Percentiles rank a stretch among this genome's conserved stretches.
phyloP scores from a whole-genome alignment of 2,888 invertebrate genomes.

The Acleris cristana region DNA sequence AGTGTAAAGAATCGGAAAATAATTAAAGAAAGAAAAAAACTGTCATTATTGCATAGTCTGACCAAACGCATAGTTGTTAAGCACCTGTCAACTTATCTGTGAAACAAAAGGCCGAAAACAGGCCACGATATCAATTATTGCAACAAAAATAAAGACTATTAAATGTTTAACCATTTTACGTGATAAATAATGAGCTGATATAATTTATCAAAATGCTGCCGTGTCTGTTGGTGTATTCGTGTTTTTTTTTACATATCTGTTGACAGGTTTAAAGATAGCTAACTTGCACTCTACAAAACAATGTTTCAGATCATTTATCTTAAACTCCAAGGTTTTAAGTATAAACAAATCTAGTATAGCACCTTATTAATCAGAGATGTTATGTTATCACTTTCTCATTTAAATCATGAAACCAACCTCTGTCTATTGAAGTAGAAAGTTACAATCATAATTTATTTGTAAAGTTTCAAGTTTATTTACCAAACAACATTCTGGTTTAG shows the following conservation, averaged over 20 bases:
- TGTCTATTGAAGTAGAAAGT: too few species aligned
- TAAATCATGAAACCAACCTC: too few species aligned
- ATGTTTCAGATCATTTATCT: conserved; percentile 9
- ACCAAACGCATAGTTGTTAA: not conserved
- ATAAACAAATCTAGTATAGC: too few species aligned
- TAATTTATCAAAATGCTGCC: not conserved
- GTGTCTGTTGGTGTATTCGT: not conserved
- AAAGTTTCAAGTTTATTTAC: too few species aligned
- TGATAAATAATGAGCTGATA: not conserved
- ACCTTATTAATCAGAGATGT: too few species aligned
- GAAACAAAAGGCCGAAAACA: not conserved
- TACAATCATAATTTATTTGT: too few species aligned
- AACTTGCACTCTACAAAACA: conserved; percentile 22
- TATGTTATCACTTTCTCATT: too few species aligned
- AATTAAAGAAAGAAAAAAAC: not conserved
- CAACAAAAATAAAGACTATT: not conserved
- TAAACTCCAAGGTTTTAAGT: too few species aligned
- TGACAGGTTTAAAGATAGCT: conserved; percentile 18
- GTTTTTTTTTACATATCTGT: conserved; percentile 10
- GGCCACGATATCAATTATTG: not conserved
- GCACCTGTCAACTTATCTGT: conserved; percentile 14
- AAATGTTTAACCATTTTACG: not conserved
- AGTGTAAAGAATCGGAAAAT: too few species aligned
- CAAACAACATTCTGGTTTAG: too few species aligned
- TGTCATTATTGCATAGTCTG: conserved; percentile 1